phyloP scores from a whole-genome alignment of 2,888 invertebrate genomes.

The Seira musarum region DNA sequence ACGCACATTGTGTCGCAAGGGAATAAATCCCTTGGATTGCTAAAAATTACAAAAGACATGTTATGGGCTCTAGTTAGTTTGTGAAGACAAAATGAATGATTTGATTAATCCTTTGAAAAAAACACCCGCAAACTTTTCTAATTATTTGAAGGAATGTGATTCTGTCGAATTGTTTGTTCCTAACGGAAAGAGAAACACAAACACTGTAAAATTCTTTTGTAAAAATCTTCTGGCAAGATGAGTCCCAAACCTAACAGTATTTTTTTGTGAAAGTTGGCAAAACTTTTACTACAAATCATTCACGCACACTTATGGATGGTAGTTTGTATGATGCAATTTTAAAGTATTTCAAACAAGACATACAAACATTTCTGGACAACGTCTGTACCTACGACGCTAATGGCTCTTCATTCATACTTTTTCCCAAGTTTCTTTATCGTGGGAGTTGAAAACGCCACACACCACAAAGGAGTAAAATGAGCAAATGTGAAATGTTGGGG shows the following conservation, averaged over 20 bases:
- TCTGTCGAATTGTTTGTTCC: background rate
- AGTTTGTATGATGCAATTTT: background rate
- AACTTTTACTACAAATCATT: constrained; percentile 1
- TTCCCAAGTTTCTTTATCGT: background rate
- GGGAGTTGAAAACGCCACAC: background rate
- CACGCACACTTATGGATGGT: background rate
- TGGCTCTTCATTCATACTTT: background rate
- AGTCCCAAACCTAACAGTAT: background rate
- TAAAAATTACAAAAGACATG: background rate
- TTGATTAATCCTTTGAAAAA: background rate
- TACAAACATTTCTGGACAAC: background rate
- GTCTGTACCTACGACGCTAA: background rate
- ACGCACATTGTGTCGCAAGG: too few species aligned
- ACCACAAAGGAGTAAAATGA: background rate
- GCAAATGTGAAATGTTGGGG: background rate
- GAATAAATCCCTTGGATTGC: too few species aligned
- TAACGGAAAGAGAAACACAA: background rate
- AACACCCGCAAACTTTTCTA: background rate
- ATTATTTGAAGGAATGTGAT: background rate
- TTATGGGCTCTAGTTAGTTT: background rate
- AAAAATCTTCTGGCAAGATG: background rate
- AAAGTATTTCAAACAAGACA: background rate
- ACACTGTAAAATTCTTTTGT: background rate
- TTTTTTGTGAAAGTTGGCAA: background rate
- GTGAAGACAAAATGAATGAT: background rate